Percentiles rank a stretch among this genome's conserved stretches.
Conservation (phyloP, 2,888 invertebrate genomes). For the Caenorhabditis drosophilae region DNA sequence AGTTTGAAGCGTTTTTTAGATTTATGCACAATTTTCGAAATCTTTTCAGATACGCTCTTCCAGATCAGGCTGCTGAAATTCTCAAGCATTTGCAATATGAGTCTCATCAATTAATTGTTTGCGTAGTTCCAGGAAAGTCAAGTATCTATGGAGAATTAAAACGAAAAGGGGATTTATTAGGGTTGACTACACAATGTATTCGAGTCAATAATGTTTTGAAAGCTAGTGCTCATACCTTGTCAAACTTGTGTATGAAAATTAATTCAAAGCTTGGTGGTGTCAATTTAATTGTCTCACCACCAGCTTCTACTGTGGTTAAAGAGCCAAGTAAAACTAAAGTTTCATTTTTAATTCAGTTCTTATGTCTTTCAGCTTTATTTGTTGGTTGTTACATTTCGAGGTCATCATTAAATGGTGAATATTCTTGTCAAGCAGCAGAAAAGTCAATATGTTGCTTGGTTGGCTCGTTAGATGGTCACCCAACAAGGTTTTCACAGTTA, state of each 20-base stretch:
- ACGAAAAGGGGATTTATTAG: constrained; percentile 19
- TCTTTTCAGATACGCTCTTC: no score
- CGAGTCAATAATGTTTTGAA: constrained; percentile 20
- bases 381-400: constrained; percentile 30
- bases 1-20: no score
- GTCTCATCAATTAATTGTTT: constrained; percentile 19
- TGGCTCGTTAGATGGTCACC: constrained; percentile 32
- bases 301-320: not conserved
- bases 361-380: constrained; percentile 12
- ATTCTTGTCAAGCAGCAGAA: no score
- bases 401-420: no score
- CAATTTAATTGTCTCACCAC: constrained; percentile 13
- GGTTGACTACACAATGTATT: constrained; percentile 32
- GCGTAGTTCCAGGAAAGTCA: constrained; percentile 32
- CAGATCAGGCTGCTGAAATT: constrained; percentile 7
- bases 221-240: constrained; percentile 24
- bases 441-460: constrained; percentile 29
- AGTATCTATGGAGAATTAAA: constrained; percentile 30
- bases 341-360: not conserved
- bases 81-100: constrained; percentile 10
- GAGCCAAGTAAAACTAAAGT: constrained; percentile 12
- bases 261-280: constrained; percentile 35
- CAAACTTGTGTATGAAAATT: constrained; percentile 40
- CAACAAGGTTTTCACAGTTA: no score
- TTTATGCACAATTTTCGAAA: no score